A percentile compares a stretch with the other conserved stretches of the same genome.
These are phyloP conservation scores for Nomada fucata DNA, from an alignment of 2,888 invertebrate species.

Conservation along the genomic window DNA sequence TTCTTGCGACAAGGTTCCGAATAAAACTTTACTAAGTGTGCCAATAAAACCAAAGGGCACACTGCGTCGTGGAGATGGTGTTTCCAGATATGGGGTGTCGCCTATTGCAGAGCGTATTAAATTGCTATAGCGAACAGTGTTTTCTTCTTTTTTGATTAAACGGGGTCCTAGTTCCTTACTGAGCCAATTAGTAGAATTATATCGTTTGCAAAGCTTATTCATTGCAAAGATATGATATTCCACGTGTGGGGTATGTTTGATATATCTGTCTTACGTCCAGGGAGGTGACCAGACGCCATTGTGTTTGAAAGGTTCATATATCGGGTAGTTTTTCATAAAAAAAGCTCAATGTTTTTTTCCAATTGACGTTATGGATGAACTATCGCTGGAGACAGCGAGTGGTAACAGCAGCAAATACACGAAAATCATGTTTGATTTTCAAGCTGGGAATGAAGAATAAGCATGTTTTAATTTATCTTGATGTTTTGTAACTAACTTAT, in stretches of 20 bases:
- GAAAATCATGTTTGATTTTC: too few relatives aligned
- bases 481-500: too few relatives aligned
- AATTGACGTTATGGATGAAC: not conserved
- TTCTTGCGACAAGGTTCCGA: not conserved
- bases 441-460: too few relatives aligned
- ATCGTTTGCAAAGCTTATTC: not conserved
- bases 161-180: not conserved
- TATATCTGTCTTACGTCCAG: not conserved
- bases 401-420: not conserved
- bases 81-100: too few relatives aligned
- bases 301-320: not conserved
- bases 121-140: too few relatives aligned
- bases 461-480: too few relatives aligned
- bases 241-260: too few relatives aligned
- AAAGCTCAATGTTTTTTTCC: not conserved
- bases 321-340: not conserved
- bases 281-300: not conserved
- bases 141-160: too few relatives aligned
- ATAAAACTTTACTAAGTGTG: not conserved
- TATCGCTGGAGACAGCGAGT: not conserved
- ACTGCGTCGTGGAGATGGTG: too few relatives aligned
- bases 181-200: not conserved
- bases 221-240: not conserved
- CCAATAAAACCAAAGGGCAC: too few relatives aligned
- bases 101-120: too few relatives aligned